Conservation (phyloP, 37 sponge, comb jelly and placozoan genomes). For the Aphrocallistes beatrix region DNA sequence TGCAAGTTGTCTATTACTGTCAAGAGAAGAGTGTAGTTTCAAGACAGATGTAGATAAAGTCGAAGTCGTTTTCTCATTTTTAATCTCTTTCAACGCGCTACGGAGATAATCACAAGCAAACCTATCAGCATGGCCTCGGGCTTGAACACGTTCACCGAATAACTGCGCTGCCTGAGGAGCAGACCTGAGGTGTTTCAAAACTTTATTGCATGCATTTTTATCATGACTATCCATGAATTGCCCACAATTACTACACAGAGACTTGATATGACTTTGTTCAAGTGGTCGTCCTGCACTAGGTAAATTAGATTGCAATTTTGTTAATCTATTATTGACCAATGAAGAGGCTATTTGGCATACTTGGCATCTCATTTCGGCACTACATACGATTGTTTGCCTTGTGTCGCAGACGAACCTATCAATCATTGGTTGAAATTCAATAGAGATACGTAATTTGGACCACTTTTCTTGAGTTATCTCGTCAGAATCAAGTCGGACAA, state of each 20-base stretch:
- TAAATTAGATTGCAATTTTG: background rate
- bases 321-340: background rate
- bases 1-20: slow-evolving; percentile 14
- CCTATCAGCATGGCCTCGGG: background rate
- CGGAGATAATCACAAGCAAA: slow-evolving; percentile 8
- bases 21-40: background rate
- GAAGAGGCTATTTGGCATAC: slow-evolving; percentile 14
- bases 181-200: background rate
- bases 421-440: background rate
- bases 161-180: background rate
- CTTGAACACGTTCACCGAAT: slow-evolving; percentile 7
- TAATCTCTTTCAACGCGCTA: background rate
- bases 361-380: background rate
- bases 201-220: slow-evolving; percentile 1
- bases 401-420: background rate
- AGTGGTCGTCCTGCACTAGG: background rate
- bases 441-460: background rate
- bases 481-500: background rate
- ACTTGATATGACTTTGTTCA: background rate
- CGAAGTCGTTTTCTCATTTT: background rate
- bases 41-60: slow-evolving; percentile 12
- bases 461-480: background rate
- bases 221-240: slow-evolving; percentile 8
- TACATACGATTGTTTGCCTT: background rate
- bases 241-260: background rate